Conservation (phyloP, 2,113 vertebrate species). For the Xyrauchen texanus region DNA sequence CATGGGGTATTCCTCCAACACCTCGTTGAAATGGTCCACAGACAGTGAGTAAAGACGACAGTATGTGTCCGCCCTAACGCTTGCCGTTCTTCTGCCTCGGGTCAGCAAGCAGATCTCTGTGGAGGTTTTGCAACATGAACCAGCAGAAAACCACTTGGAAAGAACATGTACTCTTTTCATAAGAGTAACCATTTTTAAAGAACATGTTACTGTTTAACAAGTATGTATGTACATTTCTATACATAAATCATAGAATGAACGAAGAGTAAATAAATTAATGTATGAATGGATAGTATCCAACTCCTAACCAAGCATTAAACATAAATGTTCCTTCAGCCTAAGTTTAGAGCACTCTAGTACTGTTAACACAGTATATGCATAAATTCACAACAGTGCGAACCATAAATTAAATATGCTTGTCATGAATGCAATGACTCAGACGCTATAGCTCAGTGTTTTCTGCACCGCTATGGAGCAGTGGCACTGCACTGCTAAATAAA, state of each 20-base stretch:
- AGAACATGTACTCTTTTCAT: no score
- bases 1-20: conserved; percentile 97
- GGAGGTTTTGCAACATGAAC: conserved; percentile 32
- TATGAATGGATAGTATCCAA: not conserved
- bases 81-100: conserved; percentile 90
- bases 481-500: no score
- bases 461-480: no score
- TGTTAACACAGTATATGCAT: conserved; percentile 27
- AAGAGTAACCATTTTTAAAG: no score
- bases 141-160: not conserved
- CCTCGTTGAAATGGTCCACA: conserved; percentile 96
- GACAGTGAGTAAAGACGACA: conserved; percentile 95
- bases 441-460: no score
- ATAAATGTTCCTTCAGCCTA: conserved; percentile 11
- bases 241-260: no score
- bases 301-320: no score
- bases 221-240: no score
- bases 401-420: conserved; percentile 25
- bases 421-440: conserved; percentile 8
- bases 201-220: no score
- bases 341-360: conserved; percentile 12
- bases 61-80: conserved; percentile 92
- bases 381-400: conserved; percentile 23
- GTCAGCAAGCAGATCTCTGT: conserved; percentile 96
- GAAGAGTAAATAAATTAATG: no score